Evolutionary conservation across 2,888 invertebrate genomes (phyloP), one percentile per base, ranked within the genome.

Genomic region (Congeria kusceri): DNA sequence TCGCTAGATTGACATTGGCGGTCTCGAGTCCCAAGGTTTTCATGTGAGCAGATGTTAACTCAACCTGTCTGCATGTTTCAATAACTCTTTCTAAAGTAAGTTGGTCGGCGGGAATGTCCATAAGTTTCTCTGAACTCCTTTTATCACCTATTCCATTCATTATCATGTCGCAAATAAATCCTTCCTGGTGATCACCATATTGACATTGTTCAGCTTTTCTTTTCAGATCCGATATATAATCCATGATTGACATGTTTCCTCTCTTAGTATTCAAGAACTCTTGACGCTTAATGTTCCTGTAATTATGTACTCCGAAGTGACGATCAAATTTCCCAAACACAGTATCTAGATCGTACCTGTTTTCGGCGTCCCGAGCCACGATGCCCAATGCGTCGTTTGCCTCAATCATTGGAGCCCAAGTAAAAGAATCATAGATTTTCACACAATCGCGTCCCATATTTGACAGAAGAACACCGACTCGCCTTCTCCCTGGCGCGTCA

Each of bases 271-370:
- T 81, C 1, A 77, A 61, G 47, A 77, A 81, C 28, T 77, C 77
- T 53, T 77, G 80, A 61, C 67, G 61, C 39, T 81, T 81, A 15
- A 81, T 74, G 49, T 81, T 81, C n/a, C 80, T 20, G 23, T 70
- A 74, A 29, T 74, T 59, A 66, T 80, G 80, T 1, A 80, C 80
- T n/a, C 80, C 74, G 44, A 81, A 81, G 64, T 81, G 74, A 25
- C 68, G n/a, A 49, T 81, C 80, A 53, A 67, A 80, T 59, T 77
- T 77, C n/a, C 29, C n/a, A 39, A 77, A 76, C 3, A 77, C 81
- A 1, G 70, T 66, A 3, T 77, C 65, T 23, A 79, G 5, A 56
- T 82, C 66, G 44, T 82, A 49, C 53, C 53, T 57, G 27, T 82
- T 63, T 47, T 79, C 78, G 20, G 63, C 67, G 2, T 59, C 46